Evolutionary conservation across 1,140 invertebrate species (phyloP), one percentile per base, ranked within the genome.

Genomic region (Yoshiicerus persimilis): DNA sequence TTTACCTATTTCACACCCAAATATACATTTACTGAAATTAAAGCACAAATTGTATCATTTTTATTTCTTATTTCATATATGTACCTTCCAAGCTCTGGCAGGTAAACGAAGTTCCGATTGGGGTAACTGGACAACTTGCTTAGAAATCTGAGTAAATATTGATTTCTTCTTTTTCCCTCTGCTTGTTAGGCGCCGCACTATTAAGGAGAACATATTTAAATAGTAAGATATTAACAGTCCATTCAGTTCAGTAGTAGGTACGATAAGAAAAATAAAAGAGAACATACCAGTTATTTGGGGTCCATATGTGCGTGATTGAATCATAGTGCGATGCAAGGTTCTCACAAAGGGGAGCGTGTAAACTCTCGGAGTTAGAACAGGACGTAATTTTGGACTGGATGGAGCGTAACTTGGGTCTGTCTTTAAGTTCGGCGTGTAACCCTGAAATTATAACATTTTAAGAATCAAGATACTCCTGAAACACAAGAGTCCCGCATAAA

Each of bases 271-370:
- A 11, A 25, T 32, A 1, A 77, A 20, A 25, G 20, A 38, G 30
- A 20, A 80, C 3, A 80, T 39, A 84, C 83, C 83, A 34, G 94
- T 95, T 10, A 96, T 95, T 91, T 95, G 94, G 1, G 95, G 95
- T 0, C 95, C 95, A 91, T 95, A 95, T 92, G 95, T 95, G 87
- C 94, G 93, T 10, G 95, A 94, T 91, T 95, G 95, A 11, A 95
- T 93, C 95, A 95, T 95, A 0, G 95, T 96, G 87, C 94, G 93
- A 32, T 94, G 94, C 16, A 95, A 92, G 87, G 94, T 94, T 86
- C 95, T 92, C 0, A 95, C 94, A 91, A 96, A 93, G 11, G 95
- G 95, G 84, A 95, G 92, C 2, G 94, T 95, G 91, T 95, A 95
- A 4, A 95, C 94, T 56, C 94, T 91, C 1, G 94, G 94, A 3